These are phyloP conservation scores for Mesorhabditis spiculigera DNA, from an alignment of 2,888 invertebrate genomes.

Conservation along the genomic window DNA sequence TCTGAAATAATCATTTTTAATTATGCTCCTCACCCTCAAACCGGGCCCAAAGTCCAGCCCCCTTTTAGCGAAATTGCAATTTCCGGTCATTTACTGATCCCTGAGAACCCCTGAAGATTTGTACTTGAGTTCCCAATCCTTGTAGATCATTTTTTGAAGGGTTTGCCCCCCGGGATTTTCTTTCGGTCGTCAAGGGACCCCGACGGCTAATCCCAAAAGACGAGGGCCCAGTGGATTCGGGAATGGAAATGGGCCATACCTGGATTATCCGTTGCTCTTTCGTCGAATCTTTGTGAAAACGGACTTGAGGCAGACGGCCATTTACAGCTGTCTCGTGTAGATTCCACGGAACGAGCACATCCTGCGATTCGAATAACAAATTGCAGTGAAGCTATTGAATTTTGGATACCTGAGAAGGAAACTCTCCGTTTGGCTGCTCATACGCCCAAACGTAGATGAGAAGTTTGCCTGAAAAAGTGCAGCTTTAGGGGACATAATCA, in stretches of 20 bases:
- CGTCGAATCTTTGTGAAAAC: conserved; percentile 51
- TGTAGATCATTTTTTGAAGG: neutral
- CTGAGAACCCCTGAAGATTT: no score
- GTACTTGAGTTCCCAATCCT: neutral
- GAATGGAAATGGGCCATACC: conserved; percentile 17
- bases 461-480: conserved; percentile 76
- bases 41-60: no score
- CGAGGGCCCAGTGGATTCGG: no score
- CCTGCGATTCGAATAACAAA: conserved; percentile 16
- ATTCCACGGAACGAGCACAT: conserved; percentile 54
- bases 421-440: conserved; percentile 77
- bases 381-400: neutral
- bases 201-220: no score
- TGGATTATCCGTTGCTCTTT: conserved; percentile 52
- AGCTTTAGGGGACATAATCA: no score
- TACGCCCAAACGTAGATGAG: conserved; percentile 94
- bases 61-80: no score
- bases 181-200: no score
- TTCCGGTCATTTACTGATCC: no score
- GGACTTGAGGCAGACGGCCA: conserved; percentile 42
- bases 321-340: conserved; percentile 46
- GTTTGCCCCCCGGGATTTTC: no score
- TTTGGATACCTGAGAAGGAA: conserved; percentile 29
- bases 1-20: conserved; percentile 14
- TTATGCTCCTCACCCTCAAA: neutral